Base-by-base conservation (phyloP, 2,888 invertebrate genomes). In the Drosophila austrosaltans region DNA sequence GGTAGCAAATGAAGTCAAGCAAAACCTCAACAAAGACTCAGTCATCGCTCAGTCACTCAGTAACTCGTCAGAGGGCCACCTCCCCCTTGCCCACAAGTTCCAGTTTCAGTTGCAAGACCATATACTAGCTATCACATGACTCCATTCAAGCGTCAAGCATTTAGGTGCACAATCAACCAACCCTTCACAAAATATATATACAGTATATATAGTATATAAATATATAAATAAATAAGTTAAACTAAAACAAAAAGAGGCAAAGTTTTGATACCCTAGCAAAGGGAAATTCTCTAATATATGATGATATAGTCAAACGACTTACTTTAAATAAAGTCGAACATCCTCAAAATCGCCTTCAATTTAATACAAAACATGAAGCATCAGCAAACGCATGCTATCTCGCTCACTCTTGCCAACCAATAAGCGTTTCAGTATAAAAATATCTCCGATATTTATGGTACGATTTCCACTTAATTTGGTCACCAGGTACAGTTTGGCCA, bases 91-190 rank as follows among this genome's bases (percentile, higher is more conserved):
- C 48, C 48, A 20, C 22, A 7, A 79, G 79, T 78, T 69, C 62
- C 69, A 72, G 63, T 67, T 74, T 62, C 61, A 65, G 74, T 74
- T 75, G 75, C 69, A 63, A 75, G 69, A 59, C 68, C 73, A 65
- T 70, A 65, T 70, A 63, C 48, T 10, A 8, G 82, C 85, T 85
- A 82, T 82, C 82, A 73, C 77, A 85, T 82, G 85, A 82, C 82
- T 85, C 77, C 82, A 85, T 85, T 82, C 66, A 85, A 82, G 85
- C 82, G 80, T 82, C 85, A 71, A 82, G 63, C 78, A 61, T 77
- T 72, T 78, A 66, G 65, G 65, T 63, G 64, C 62, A 48, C 60
- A 65, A 32, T 12, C 54, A 30, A 54, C 54, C 57, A 22, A 70
- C 70, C 71, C 71, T 61, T 60, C 8, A 58, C 30, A 22, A 30